These are phyloP conservation scores for Lithosia quadra DNA, from an alignment of 2,888 invertebrate genomes.

Conservation along the genomic window DNA sequence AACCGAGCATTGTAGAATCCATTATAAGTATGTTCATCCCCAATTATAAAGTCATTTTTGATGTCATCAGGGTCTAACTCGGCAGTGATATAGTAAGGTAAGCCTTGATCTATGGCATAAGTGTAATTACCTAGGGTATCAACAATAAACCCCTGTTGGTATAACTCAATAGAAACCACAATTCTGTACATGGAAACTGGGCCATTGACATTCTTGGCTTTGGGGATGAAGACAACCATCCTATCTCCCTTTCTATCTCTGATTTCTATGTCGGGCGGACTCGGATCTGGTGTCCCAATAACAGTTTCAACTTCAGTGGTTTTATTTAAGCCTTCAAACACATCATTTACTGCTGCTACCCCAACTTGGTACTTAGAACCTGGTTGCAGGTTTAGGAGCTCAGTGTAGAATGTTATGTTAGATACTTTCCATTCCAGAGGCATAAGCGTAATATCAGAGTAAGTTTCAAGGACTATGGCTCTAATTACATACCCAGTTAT, in stretches of 20 bases:
- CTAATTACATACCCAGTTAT: constrained; percentile 87
- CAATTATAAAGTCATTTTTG: constrained; percentile 90
- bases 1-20: constrained; percentile 93
- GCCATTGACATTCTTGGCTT: constrained; percentile 91
- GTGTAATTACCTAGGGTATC: constrained; percentile 89
- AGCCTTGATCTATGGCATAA: constrained; percentile 89
- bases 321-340: constrained; percentile 87
- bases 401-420: constrained; percentile 86
- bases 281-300: constrained; percentile 90
- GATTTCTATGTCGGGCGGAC: constrained; percentile 90
- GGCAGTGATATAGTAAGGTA: constrained; percentile 94
- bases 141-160: constrained; percentile 88
- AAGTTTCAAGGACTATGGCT: constrained; percentile 86
- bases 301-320: constrained; percentile 89
- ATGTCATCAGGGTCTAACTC: constrained; percentile 90
- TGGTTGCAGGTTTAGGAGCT: constrained; percentile 89
- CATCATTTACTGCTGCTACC: constrained; percentile 88
- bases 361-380: constrained; percentile 92
- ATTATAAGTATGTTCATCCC: constrained; percentile 91
- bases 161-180: constrained; percentile 90
- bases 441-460: constrained; percentile 80
- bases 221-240: constrained; percentile 89
- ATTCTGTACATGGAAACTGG: constrained; percentile 92
- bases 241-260: constrained; percentile 87
- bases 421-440: constrained; percentile 87